Evolutionary conservation across 2,888 invertebrate species (phyloP).

Genomic region (Notodonta ziczac): DNA sequence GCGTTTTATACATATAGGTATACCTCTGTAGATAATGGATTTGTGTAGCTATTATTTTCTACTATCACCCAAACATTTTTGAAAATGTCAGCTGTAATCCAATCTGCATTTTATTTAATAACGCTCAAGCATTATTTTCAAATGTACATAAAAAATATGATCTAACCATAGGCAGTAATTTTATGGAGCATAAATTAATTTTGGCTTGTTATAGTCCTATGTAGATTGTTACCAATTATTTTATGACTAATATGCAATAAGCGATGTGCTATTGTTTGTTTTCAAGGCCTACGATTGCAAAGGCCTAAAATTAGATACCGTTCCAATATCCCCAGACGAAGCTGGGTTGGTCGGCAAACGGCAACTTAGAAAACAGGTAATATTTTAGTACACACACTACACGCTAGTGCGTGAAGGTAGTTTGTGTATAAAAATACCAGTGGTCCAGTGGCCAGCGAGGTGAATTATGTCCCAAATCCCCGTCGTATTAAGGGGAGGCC

Average conservation of each 20-base stretch:
- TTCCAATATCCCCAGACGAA: not conserved
- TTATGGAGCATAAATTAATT: conserved; percentile 70
- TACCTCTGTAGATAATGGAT: no score
- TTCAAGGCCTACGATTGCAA: conserved; percentile 39
- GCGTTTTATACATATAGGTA: no score
- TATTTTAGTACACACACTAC: no score
- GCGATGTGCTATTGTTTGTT: conserved; percentile 48
- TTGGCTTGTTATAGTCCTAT: conserved; percentile 48
- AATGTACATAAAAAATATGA: conserved; percentile 40
- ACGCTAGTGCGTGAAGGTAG: no score
- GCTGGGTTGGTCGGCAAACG: not conserved
- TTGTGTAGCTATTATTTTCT: no score
- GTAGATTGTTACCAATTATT: conserved; percentile 57
- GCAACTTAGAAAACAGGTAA: no score
- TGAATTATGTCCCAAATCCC: no score
- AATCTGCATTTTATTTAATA: not conserved
- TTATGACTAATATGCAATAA: conserved; percentile 66
- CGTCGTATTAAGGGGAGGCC: no score
- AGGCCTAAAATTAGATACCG: conserved; percentile 27
- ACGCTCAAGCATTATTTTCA: conserved; percentile 10
- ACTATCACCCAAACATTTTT: no score
- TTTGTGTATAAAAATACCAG: no score
- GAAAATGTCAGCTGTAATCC: not conserved
- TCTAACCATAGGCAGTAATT: conserved; percentile 50
- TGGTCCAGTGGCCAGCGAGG: no score